Evolutionary conservation across 1,140 invertebrate genomes (phyloP).

Genomic region (Drosophila guanche): DNA sequence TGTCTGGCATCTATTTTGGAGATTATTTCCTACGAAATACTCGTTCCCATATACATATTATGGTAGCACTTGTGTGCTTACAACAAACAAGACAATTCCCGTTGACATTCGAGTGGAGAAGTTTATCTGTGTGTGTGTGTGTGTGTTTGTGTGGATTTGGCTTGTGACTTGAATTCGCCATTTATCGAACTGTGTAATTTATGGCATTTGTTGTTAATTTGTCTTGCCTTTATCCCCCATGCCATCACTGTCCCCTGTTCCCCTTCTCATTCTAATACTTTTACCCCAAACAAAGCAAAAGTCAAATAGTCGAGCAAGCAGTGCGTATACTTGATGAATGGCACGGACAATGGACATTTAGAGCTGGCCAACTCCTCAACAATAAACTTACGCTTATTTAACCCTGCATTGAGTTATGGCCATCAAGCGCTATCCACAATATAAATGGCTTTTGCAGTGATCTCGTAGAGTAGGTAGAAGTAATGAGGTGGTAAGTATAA

Average conservation of each 20-base stretch:
- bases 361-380: constrained; percentile 30
- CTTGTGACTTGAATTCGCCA: constrained; percentile 22
- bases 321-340: constrained; percentile 72
- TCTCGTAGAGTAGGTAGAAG: background rate
- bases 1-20: constrained; percentile 49
- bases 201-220: constrained; percentile 79
- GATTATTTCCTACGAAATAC: constrained; percentile 41
- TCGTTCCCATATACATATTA: constrained; percentile 30
- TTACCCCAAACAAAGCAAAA: constrained; percentile 31
- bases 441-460: constrained; percentile 52
- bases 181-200: constrained; percentile 69
- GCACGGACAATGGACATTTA: constrained; percentile 51
- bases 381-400: constrained; percentile 47
- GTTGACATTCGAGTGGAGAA: constrained; percentile 50
- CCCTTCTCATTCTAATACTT: constrained; percentile 24
- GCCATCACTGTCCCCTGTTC: background rate
- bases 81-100: constrained; percentile 51
- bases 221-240: constrained; percentile 43
- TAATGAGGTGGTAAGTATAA: too few relatives aligned
- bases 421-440: constrained; percentile 59
- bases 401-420: constrained; percentile 64
- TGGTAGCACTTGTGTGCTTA: constrained; percentile 14
- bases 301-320: constrained; percentile 56
- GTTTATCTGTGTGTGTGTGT: background rate
- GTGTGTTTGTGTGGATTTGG: too few relatives aligned